A percentile compares a stretch with the other conserved stretches of the same genome.
Evolutionary conservation across 23 tunicate genomes (phyloP).

Genomic region (Aplidium turbinatum): DNA sequence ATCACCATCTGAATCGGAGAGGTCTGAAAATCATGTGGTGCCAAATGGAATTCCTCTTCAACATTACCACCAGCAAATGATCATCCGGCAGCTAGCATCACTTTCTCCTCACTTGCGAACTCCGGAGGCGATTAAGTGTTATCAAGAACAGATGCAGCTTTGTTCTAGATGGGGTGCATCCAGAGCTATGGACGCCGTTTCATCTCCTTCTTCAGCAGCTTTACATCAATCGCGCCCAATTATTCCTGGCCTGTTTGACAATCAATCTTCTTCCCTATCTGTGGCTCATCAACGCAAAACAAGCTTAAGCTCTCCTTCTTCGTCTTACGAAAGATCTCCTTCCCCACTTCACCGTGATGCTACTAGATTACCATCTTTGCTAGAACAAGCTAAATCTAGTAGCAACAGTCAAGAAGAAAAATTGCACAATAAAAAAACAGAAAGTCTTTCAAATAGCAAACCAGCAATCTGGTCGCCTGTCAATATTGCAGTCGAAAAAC

Average conservation of each 20-base stretch:
- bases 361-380: neutral
- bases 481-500: constrained; percentile 5
- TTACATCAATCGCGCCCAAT: neutral
- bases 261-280: neutral
- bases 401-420: neutral
- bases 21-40: neutral
- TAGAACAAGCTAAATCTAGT: too few relatives aligned
- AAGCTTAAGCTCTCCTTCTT: constrained; percentile 66
- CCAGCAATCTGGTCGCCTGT: constrained; percentile 37
- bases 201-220: neutral
- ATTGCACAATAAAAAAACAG: neutral
- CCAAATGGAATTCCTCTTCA: constrained; percentile 19
- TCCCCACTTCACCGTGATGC: constrained; percentile 55
- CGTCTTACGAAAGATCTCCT: constrained; percentile 65
- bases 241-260: neutral
- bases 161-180: constrained; percentile 25
- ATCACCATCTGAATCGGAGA: neutral
- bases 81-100: constrained; percentile 38
- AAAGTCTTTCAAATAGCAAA: neutral
- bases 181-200: constrained; percentile 6
- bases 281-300: constrained; percentile 12
- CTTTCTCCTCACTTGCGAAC: constrained; percentile 51
- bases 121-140: constrained; percentile 35
- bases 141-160: constrained; percentile 46
- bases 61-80: constrained; percentile 34